Evolutionary conservation across 2,797 vertebrate genomes (phyloP).

Genomic region (Pelobates cultripes): DNA sequence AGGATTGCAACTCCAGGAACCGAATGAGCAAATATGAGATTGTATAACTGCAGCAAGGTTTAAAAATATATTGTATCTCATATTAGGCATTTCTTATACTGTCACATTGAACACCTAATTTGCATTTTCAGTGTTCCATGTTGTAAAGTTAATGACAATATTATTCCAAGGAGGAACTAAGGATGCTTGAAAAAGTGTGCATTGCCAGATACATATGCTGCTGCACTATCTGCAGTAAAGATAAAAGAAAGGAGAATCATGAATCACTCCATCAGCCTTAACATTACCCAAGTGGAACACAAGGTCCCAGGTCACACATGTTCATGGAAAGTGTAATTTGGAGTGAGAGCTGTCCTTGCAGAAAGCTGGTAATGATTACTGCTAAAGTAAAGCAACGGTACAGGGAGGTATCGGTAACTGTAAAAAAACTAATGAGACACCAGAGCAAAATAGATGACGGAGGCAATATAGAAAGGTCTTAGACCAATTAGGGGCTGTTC

Average conservation of each 20-base stretch:
- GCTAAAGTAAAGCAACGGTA: conserved; percentile 1
- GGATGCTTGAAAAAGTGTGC: too few relatives aligned
- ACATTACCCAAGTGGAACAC: conserved; percentile 12
- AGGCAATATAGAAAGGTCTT: conserved; percentile 25
- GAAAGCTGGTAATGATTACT: conserved; percentile 34
- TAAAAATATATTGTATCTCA: too few relatives aligned
- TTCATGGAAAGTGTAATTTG: conserved; percentile 29
- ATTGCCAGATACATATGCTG: too few relatives aligned
- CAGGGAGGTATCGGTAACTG: conserved; percentile 14
- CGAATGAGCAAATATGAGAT: too few relatives aligned
- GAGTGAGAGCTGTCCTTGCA: conserved; percentile 18
- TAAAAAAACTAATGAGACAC: conserved; percentile 42
- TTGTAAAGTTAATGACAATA: too few relatives aligned
- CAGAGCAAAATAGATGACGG: background rate
- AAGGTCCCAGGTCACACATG: conserved; percentile 42
- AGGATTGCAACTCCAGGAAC: too few relatives aligned
- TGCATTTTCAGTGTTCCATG: too few relatives aligned
- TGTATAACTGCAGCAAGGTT: too few relatives aligned
- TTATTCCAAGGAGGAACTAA: too few relatives aligned
- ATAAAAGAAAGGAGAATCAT: conserved; percentile 11
- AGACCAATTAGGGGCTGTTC: conserved; percentile 18
- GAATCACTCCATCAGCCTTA: conserved; percentile 7
- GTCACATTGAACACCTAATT: too few relatives aligned
- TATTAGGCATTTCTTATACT: too few relatives aligned
- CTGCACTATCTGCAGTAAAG: conserved; percentile 23